A percentile compares a stretch with the other conserved stretches of the same genome.
Conservation (phyloP, 2,797 vertebrate species). For the Heterohyrax brucei region DNA sequence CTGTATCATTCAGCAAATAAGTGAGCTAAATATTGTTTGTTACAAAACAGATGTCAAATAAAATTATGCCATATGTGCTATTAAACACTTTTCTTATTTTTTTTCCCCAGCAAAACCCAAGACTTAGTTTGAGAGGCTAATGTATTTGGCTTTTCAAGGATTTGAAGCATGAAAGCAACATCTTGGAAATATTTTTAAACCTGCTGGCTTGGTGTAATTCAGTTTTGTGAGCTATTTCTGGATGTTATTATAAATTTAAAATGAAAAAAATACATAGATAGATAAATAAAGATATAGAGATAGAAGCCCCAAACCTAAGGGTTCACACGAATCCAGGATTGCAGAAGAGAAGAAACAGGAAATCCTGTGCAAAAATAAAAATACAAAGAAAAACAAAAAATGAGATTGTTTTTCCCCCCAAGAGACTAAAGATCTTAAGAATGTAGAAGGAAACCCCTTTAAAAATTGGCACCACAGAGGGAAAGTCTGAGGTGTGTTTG, state of each 20-base stretch:
- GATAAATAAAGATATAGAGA: constrained; percentile 60
- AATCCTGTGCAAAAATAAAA: neutral
- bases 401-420: neutral
- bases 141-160: constrained; percentile 90
- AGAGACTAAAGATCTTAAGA: constrained; percentile 20
- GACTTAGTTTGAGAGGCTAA: constrained; percentile 90
- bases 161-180: constrained; percentile 90
- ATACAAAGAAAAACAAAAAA: constrained; percentile 1
- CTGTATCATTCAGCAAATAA: constrained; percentile 94
- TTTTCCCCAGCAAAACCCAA: constrained; percentile 89
- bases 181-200: constrained; percentile 90
- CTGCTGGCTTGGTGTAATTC: constrained; percentile 87
- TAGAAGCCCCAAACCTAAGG: neutral
- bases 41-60: constrained; percentile 95
- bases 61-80: constrained; percentile 95
- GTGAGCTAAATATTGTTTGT: constrained; percentile 95
- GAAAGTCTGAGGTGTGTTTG: neutral
- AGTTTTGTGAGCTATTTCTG: constrained; percentile 81
- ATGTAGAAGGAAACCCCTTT: neutral
- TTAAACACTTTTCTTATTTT: constrained; percentile 92
- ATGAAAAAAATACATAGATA: constrained; percentile 72
- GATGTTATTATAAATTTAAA: constrained; percentile 83
- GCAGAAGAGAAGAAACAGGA: neutral
- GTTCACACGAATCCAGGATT: neutral
- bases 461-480: neutral